A percentile compares a stretch with the other conserved stretches of the same genome.
phyloP scores from a whole-genome alignment of 2,888 invertebrate genomes.

The Ophion costatus region DNA sequence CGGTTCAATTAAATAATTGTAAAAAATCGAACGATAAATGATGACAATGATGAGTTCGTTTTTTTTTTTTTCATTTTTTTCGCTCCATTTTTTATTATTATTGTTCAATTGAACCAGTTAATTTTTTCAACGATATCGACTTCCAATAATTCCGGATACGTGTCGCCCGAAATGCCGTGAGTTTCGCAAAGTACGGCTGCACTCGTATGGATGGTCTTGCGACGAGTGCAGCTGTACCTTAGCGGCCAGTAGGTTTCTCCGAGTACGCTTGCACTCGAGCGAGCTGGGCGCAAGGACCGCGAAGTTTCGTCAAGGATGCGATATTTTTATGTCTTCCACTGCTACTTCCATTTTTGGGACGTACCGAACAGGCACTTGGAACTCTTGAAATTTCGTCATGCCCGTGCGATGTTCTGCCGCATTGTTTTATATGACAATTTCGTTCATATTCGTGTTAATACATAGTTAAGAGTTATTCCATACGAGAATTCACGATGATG shows the following conservation, averaged over 20 bases:
- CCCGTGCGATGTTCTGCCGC: neutral
- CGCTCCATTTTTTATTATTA: too few species aligned
- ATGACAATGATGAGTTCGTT: too few species aligned
- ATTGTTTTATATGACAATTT: neutral
- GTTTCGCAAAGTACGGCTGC: conserved; percentile 10
- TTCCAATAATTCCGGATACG: too few species aligned
- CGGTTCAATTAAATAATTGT: too few species aligned
- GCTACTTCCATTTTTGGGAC: neutral
- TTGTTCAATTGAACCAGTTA: too few species aligned
- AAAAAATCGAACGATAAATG: too few species aligned
- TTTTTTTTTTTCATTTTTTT: too few species aligned
- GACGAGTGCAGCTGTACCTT: conserved; percentile 29
- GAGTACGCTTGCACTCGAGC: conserved; percentile 16
- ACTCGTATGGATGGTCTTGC: neutral
- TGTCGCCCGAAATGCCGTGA: neutral
- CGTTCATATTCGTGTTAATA: neutral
- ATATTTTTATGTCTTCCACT: neutral
- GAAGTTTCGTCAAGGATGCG: neutral
- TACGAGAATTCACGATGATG: too few species aligned
- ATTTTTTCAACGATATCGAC: too few species aligned
- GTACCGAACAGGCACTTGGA: neutral
- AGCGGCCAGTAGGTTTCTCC: neutral
- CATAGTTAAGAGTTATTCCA: neutral
- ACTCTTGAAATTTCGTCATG: neutral
- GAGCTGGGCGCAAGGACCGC: neutral